Conservation (phyloP, 2,888 invertebrate species). For the Leptarthrus brevirostris region DNA sequence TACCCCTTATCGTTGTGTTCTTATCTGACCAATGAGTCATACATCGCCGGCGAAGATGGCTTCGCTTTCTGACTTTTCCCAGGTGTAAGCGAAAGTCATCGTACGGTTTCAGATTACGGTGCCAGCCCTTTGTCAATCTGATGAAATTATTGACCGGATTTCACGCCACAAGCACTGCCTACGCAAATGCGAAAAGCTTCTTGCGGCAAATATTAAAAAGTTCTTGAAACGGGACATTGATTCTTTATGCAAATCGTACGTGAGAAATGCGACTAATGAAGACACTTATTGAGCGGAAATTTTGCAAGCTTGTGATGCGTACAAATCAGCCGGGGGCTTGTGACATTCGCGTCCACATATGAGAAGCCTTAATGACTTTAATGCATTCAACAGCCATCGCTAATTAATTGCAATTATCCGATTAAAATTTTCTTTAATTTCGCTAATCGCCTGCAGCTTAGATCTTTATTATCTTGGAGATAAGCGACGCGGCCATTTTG, state of each 20-base stretch:
- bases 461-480: slow-evolving; percentile 10
- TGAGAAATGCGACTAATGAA: neutral
- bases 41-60: slow-evolving; percentile 4
- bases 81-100: slow-evolving; percentile 30
- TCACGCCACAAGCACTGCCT: neutral
- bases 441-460: neutral
- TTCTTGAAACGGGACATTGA: too few species aligned
- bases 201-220: slow-evolving; percentile 1
- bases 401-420: slow-evolving; percentile 11
- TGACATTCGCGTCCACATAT: neutral
- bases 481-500: neutral
- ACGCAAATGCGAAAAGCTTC: slow-evolving; percentile 3
- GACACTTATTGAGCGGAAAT: too few species aligned
- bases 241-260: neutral
- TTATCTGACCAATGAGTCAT: slow-evolving; percentile 35
- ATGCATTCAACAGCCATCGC: neutral
- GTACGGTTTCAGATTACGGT: slow-evolving; percentile 4
- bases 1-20: slow-evolving; percentile 16
- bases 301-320: neutral
- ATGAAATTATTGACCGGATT: slow-evolving; percentile 7
- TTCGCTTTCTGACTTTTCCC: neutral
- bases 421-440: neutral
- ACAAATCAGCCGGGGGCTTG: neutral
- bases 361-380: neutral
- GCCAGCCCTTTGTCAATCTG: slow-evolving; percentile 16